Evolutionary conservation across 2,797 vertebrate genomes (phyloP).

Genomic region (Nannoperca australis): DNA sequence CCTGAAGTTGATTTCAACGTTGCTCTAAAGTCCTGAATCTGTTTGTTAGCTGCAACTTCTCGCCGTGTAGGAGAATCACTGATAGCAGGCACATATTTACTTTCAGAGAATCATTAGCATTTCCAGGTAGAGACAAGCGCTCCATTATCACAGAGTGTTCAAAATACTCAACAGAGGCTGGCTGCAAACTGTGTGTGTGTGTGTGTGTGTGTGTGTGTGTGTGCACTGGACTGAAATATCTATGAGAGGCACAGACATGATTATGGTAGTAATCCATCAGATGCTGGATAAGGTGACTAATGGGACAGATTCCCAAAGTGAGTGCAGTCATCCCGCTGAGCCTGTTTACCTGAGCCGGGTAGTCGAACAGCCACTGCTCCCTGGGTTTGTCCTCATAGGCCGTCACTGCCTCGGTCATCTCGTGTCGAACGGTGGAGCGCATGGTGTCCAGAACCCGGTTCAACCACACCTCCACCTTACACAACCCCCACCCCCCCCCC

Average conservation of each 20-base stretch:
- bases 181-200: conserved; percentile 3
- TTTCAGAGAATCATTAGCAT: conserved; percentile 2
- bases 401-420: conserved; percentile 88
- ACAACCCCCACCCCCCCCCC: not conserved
- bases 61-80: not conserved
- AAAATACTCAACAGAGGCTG: conserved; percentile 8
- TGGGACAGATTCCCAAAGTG: not conserved
- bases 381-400: conserved; percentile 94
- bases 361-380: conserved; percentile 98
- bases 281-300: conserved; percentile 16
- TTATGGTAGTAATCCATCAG: conserved; percentile 18
- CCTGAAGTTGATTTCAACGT: conserved; percentile 2
- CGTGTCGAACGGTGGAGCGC: conserved; percentile 90
- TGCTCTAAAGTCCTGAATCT: not conserved
- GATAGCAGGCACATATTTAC: not conserved
- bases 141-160: conserved; percentile 21
- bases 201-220: conserved; percentile 19
- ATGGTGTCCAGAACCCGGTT: conserved; percentile 89
- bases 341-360: conserved; percentile 93
- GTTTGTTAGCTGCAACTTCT: not conserved
- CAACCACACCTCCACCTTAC: conserved; percentile 94
- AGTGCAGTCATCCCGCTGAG: not conserved
- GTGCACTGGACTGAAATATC: conserved; percentile 31
- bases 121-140: conserved; percentile 14
- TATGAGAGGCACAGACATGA: not conserved